Percentiles rank a stretch among this genome's conserved stretches.
Conservation (phyloP, 2,888 invertebrate genomes). For the Serripes groenlandicus region DNA sequence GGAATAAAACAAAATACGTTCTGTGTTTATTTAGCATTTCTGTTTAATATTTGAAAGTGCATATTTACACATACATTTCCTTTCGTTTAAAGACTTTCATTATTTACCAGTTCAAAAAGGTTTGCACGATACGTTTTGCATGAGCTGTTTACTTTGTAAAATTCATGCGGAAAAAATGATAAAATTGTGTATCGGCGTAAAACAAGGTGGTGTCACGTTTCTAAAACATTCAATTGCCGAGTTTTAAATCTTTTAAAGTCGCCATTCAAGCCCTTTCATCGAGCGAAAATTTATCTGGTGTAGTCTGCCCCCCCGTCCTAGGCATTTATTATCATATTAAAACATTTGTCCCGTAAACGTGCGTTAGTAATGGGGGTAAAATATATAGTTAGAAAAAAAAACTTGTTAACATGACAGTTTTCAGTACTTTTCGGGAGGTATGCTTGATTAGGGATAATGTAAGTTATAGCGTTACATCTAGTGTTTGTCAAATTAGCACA, state of each 20-base stretch:
- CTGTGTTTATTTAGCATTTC: too few species aligned
- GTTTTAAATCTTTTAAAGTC: slow-evolving; percentile 4
- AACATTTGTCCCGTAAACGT: not conserved
- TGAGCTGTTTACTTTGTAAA: too few species aligned
- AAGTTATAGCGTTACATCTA: slow-evolving; percentile 6
- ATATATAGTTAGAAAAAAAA: too few species aligned
- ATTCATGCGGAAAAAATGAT: not conserved
- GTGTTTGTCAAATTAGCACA: slow-evolving; percentile 26
- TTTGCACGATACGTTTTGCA: too few species aligned
- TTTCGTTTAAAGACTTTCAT: too few species aligned
- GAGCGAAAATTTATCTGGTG: not conserved
- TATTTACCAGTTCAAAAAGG: too few species aligned
- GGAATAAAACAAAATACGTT: too few species aligned
- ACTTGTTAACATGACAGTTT: not conserved
- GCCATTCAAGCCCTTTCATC: too few species aligned
- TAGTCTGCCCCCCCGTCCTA: not conserved
- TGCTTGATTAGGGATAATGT: slow-evolving; percentile 15
- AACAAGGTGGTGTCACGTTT: not conserved
- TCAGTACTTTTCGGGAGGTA: not conserved
- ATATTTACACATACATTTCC: too few species aligned
- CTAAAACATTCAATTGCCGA: slow-evolving; percentile 10
- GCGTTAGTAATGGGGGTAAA: not conserved
- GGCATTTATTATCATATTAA: not conserved
- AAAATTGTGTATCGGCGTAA: slow-evolving; percentile 14
- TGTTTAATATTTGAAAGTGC: too few species aligned